Evolutionary conservation across 2,797 vertebrate genomes (phyloP), one percentile per base, ranked within the genome.

Genomic region (Sternotherus odoratus): DNA sequence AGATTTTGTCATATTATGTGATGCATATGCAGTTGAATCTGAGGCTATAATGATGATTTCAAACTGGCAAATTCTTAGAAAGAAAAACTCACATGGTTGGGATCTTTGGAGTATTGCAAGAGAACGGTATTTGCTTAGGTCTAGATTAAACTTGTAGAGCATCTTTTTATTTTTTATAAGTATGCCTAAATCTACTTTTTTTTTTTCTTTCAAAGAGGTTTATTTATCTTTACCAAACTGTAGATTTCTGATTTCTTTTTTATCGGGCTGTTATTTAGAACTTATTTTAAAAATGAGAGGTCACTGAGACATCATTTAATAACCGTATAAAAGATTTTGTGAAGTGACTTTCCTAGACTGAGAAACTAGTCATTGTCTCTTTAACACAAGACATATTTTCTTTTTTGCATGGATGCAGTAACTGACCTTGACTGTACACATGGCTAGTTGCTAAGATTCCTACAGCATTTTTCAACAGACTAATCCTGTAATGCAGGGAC

Each of bases 401-500:
- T 91, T 88, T 77, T 87, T 91, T 56, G 75, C 49, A 75, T 51
- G 39, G 83, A 88, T 78, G 57, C 54, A 82, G 56, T 79, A 90
- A 69, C 86, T 95, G 86, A 92, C 92, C 88, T 95, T 95, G 87
- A 82, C 75, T 95, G 92, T 84, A 51, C 72, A 88, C 16, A 11
- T 63, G 82, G 80, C 33, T 85, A 85, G 33, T 83, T 95, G 94
- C 82, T 86, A 84, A 11, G 36, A 88, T 90, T 94, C 92, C 89
- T 85, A 5, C 50, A 6, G 2, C 1, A 4, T 43, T 97, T 97
- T 94, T 93, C 80, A 83, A 85, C 28, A 84, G 51, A n/a, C 84
- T 97, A 96, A 95, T 97, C 78, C 66, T 88, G 49, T 94, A 97
- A 95, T 91, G 79, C 83, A 91, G 79, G 89, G 83, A 79, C 85